Conservation (phyloP, 2,113 vertebrate species). For the Sarotherodon lohbergeri region DNA sequence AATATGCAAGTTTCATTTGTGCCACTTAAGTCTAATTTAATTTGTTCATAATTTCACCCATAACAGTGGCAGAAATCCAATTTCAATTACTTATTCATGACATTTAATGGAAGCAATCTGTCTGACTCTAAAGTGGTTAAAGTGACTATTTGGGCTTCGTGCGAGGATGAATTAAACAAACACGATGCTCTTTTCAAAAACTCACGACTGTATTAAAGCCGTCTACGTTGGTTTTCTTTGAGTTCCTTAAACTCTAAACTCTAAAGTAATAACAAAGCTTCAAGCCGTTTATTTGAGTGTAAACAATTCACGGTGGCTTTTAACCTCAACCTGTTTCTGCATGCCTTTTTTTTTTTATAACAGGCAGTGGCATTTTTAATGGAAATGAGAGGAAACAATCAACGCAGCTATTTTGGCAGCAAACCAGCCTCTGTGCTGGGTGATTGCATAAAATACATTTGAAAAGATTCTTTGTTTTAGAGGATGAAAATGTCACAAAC, state of each 20-base stretch:
- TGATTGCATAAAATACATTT: neutral
- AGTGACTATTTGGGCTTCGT: neutral
- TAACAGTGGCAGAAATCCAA: neutral
- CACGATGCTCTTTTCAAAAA: neutral
- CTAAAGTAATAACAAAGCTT: neutral
- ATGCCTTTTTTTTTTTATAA: neutral
- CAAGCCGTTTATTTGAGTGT: neutral
- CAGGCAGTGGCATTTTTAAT: neutral
- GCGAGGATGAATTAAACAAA: neutral
- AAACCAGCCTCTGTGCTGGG: neutral
- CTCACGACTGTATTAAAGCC: neutral
- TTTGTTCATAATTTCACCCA: neutral
- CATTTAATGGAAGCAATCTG: slow-evolving; percentile 13
- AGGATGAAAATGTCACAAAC: neutral
- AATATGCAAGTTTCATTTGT: neutral
- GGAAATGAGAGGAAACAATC: neutral
- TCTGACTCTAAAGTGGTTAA: neutral
- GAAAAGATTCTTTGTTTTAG: neutral
- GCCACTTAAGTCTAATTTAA: neutral
- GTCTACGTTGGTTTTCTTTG: neutral
- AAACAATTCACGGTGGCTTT: neutral
- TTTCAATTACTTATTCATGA: slow-evolving; percentile 17
- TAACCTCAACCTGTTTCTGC: neutral
- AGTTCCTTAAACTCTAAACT: neutral
- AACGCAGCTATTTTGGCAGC: neutral